Percentiles rank a stretch among this genome's conserved stretches.
phyloP scores from a whole-genome alignment of 2,797 vertebrate genomes.

The Arctocebus calabarensis region DNA sequence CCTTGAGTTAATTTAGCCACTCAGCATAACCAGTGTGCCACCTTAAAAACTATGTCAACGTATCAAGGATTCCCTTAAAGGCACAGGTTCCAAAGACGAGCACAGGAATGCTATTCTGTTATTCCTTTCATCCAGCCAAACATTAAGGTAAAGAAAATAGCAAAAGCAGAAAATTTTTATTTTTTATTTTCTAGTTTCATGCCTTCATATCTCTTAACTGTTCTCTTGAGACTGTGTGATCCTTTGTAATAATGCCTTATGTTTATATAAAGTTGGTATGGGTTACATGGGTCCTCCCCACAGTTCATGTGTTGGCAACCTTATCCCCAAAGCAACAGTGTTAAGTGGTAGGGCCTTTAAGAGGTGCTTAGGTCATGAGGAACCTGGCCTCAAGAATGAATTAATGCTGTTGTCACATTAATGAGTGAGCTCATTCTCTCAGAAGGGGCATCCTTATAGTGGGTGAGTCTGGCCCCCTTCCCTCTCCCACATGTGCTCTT shows the following conservation, averaged over 20 bases:
- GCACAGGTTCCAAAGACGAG: background rate
- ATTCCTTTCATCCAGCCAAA: background rate
- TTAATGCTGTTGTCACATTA: background rate
- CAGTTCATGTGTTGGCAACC: background rate
- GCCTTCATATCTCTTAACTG: background rate
- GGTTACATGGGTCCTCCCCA: background rate
- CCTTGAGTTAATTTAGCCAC: conserved; percentile 23
- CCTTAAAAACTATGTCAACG: background rate
- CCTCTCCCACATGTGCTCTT: background rate
- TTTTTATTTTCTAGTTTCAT: background rate
- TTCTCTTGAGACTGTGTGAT: background rate
- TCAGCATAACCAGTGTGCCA: background rate
- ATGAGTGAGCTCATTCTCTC: background rate
- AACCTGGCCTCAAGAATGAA: background rate
- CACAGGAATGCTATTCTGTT: background rate
- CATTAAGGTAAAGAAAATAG: background rate
- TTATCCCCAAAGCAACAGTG: background rate
- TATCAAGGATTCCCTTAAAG: background rate
- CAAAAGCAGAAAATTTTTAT: background rate
- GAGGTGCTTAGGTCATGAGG: background rate
- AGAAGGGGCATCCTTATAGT: background rate
- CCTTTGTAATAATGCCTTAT: background rate
- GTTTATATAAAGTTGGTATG: background rate
- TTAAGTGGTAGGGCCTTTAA: background rate
- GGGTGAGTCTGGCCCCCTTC: background rate